Conservation (phyloP, 2,113 vertebrate genomes). For the Labeo catla region DNA sequence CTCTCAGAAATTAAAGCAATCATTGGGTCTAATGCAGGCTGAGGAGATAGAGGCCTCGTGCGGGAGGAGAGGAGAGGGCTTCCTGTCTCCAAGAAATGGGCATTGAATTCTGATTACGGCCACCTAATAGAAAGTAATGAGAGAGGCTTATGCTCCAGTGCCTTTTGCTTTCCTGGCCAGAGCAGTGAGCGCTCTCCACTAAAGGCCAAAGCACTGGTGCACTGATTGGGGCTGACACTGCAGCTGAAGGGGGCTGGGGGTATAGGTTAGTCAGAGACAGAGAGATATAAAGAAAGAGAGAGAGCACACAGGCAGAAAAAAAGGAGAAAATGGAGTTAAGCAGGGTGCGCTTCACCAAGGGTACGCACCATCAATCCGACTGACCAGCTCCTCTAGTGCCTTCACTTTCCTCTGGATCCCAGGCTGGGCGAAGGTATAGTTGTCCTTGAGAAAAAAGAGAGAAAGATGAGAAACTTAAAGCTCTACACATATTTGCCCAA, state of each 20-base stretch:
- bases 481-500: neutral
- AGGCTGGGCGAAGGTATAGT: constrained; percentile 97
- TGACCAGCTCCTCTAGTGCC: constrained; percentile 92
- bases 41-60: constrained; percentile 55
- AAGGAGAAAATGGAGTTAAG: constrained; percentile 39
- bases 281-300: neutral
- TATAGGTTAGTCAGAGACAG: constrained; percentile 16
- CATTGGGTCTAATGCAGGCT: constrained; percentile 62
- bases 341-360: constrained; percentile 43
- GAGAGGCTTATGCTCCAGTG: constrained; percentile 63
- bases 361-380: constrained; percentile 94
- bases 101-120: constrained; percentile 68
- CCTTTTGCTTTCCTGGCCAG: constrained; percentile 60
- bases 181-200: constrained; percentile 35
- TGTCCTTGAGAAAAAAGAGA: constrained; percentile 80
- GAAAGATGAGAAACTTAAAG: neutral
- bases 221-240: constrained; percentile 57
- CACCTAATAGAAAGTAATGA: constrained; percentile 71
- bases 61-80: constrained; percentile 47
- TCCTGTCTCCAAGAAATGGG: constrained; percentile 66
- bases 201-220: constrained; percentile 58
- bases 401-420: constrained; percentile 97
- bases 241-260: constrained; percentile 13
- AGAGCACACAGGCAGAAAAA: constrained; percentile 7
- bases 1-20: constrained; percentile 57